phyloP scores from a whole-genome alignment of 2,888 invertebrate genomes.

The Xylota segnis region DNA sequence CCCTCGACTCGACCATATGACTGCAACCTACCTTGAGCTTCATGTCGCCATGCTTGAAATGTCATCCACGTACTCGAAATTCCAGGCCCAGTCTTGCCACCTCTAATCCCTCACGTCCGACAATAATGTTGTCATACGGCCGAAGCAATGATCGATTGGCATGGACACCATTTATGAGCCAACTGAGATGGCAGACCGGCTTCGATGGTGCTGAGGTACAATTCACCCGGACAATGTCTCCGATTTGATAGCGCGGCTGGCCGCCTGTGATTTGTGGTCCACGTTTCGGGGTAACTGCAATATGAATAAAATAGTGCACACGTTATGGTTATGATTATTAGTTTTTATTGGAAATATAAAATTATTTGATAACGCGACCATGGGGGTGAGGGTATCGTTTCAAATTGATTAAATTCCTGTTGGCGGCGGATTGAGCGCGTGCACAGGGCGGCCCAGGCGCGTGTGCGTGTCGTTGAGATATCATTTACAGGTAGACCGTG shows the following conservation, averaged over 20 bases:
- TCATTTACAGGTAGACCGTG: slow-evolving; percentile 8
- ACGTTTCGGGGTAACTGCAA: slow-evolving; percentile 91
- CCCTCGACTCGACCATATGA: not conserved
- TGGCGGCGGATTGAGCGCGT: slow-evolving; percentile 8
- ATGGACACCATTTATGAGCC: slow-evolving; percentile 95
- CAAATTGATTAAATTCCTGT: slow-evolving; percentile 61
- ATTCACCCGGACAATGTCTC: slow-evolving; percentile 92
- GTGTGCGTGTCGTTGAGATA: slow-evolving; percentile 16
- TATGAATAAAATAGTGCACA: slow-evolving; percentile 72
- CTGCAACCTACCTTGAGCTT: slow-evolving; percentile 89
- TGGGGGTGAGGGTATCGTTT: slow-evolving; percentile 38
- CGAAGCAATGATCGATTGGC: slow-evolving; percentile 86
- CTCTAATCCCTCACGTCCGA: slow-evolving; percentile 88
- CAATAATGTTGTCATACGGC: slow-evolving; percentile 85
- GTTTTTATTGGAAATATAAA: slow-evolving; percentile 35
- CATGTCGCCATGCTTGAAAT: slow-evolving; percentile 93
- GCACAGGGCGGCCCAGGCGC: not conserved
- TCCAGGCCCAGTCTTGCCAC: slow-evolving; percentile 91
- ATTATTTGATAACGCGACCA: slow-evolving; percentile 12
- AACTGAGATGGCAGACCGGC: slow-evolving; percentile 92
- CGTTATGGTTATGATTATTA: slow-evolving; percentile 55
- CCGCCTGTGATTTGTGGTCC: slow-evolving; percentile 94
- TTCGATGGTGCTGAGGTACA: slow-evolving; percentile 93
- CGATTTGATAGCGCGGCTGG: slow-evolving; percentile 92
- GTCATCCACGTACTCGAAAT: slow-evolving; percentile 91